Conservation (phyloP, 35 echinoderm and acorn worm species). For the Amphiura filiformis region DNA sequence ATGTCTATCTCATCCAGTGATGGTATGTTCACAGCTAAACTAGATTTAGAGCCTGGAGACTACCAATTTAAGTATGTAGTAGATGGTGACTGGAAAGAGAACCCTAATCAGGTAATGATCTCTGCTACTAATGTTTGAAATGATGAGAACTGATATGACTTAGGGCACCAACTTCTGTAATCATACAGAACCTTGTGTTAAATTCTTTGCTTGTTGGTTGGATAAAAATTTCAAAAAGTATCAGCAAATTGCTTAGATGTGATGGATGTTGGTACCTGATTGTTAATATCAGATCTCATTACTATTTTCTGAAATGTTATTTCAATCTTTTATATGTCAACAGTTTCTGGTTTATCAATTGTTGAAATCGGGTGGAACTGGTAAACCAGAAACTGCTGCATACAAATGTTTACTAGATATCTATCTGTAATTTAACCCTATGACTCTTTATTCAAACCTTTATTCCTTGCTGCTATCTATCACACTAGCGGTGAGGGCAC, state of each 20-base stretch:
- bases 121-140: neutral
- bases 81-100: slow-evolving; percentile 65
- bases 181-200: neutral
- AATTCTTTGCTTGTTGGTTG: neutral
- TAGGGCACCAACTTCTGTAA: neutral
- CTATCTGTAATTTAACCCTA: neutral
- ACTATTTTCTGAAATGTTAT: too few species aligned
- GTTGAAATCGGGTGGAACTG: too few species aligned
- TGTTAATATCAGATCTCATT: too few species aligned
- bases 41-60: slow-evolving; percentile 27
- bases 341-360: too few species aligned
- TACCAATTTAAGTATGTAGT: slow-evolving; percentile 75
- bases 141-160: neutral
- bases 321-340: too few species aligned
- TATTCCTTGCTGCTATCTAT: neutral
- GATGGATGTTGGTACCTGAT: too few species aligned
- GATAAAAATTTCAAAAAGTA: too few species aligned
- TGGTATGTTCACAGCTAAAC: slow-evolving; percentile 25
- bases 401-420: neutral
- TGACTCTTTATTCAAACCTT: slow-evolving; percentile 4
- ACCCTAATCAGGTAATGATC: slow-evolving; percentile 57
- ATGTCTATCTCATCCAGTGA: neutral
- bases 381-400: neutral
- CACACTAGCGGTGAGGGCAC: slow-evolving; percentile 63
- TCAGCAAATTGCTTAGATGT: too few species aligned